These are phyloP conservation scores for Falcunculus frontatus DNA, from an alignment of 2,113 vertebrate genomes.

Conservation along the genomic window DNA sequence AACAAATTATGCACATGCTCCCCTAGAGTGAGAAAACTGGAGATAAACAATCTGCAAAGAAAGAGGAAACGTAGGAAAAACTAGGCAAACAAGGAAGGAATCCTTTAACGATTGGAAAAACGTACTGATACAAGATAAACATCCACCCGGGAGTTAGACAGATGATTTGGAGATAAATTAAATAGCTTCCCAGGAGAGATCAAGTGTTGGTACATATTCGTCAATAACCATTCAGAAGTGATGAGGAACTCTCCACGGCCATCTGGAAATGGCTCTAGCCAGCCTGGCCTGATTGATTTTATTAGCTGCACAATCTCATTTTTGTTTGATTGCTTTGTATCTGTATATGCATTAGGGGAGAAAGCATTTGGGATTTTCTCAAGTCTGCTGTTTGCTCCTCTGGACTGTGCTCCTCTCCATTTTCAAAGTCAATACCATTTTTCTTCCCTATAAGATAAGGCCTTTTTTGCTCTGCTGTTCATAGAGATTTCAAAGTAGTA, in stretches of 20 bases:
- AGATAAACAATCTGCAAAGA: not conserved
- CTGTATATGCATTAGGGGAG: not conserved
- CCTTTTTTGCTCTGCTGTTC: not conserved
- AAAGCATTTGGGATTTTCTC: not conserved
- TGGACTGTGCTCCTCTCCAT: not conserved
- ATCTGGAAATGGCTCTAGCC: slow-evolving; percentile 25
- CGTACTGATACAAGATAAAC: slow-evolving; percentile 21
- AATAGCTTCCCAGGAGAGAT: not conserved
- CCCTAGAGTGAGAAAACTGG: not conserved
- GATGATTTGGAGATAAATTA: slow-evolving; percentile 34
- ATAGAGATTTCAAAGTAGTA: not conserved
- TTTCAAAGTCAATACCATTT: not conserved
- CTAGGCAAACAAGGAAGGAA: not conserved
- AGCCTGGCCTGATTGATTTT: not conserved
- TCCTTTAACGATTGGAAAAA: not conserved
- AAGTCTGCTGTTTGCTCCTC: not conserved
- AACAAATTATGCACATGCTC: not conserved
- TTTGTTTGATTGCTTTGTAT: slow-evolving; percentile 43
- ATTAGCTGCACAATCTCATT: slow-evolving; percentile 39
- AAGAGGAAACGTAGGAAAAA: not conserved
- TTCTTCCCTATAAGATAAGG: not conserved
- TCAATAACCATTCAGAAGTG: slow-evolving; percentile 28
- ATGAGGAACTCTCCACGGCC: slow-evolving; percentile 1
- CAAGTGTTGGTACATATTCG: not conserved
- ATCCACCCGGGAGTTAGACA: not conserved